phyloP scores from a whole-genome alignment of 2,888 invertebrate genomes.

The Pedicia rivosa region DNA sequence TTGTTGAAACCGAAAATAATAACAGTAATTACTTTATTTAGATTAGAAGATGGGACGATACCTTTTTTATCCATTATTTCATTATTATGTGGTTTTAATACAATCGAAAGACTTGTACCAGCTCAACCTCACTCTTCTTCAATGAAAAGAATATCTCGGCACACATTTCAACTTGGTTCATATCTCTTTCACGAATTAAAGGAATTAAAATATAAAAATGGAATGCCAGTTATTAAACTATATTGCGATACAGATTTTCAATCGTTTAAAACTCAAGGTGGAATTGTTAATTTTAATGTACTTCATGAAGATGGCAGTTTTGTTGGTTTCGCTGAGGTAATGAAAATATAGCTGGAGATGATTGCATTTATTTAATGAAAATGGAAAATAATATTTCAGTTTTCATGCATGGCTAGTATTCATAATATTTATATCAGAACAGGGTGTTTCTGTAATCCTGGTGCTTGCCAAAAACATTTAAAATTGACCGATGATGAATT shows the following conservation, averaged over 20 bases:
- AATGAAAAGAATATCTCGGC: constrained; percentile 48
- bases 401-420: constrained; percentile 75
- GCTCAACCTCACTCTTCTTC: constrained; percentile 20
- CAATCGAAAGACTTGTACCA: constrained; percentile 47
- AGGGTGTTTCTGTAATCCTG: constrained; percentile 95
- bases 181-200: constrained; percentile 49
- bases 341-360: constrained; percentile 7
- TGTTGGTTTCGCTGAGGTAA: constrained; percentile 79
- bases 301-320: constrained; percentile 56
- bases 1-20: too few relatives aligned
- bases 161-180: constrained; percentile 61
- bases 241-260: constrained; percentile 60
- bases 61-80: constrained; percentile 73
- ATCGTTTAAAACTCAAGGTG: constrained; percentile 53
- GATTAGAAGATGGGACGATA: constrained; percentile 92
- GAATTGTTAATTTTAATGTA: constrained; percentile 79
- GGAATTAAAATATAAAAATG: constrained; percentile 54
- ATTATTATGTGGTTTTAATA: constrained; percentile 68
- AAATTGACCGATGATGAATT: constrained; percentile 50
- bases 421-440: constrained; percentile 76
- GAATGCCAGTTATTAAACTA: constrained; percentile 45
- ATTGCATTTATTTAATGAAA: background rate
- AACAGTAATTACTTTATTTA: too few relatives aligned
- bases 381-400: too few relatives aligned
- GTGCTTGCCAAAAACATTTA: constrained; percentile 76